Conservation (phyloP, 2,113 vertebrate species). For the Poeciliopsis turrubarensis region DNA sequence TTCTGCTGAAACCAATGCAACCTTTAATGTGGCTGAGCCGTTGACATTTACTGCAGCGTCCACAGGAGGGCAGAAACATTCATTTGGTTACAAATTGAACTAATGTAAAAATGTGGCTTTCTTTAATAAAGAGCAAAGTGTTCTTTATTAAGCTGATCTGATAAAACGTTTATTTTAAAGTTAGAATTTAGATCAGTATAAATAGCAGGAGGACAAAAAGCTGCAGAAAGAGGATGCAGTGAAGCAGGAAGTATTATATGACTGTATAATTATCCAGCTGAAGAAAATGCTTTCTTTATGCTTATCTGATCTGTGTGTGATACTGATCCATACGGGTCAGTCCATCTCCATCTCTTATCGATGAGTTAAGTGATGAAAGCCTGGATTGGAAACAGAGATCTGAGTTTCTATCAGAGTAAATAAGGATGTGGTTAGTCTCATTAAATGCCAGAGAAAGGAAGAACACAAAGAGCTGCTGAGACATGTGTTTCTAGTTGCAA, state of each 20-base stretch:
- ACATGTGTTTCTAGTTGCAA: slow-evolving; percentile 65
- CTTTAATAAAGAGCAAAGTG: slow-evolving; percentile 44
- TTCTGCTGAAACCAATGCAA: slow-evolving; percentile 23
- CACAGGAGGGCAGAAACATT: slow-evolving; percentile 81
- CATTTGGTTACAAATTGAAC: slow-evolving; percentile 58
- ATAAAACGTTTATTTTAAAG: not conserved
- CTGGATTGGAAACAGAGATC: slow-evolving; percentile 55
- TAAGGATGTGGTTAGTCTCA: slow-evolving; percentile 71
- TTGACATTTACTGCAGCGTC: slow-evolving; percentile 62
- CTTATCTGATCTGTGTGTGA: slow-evolving; percentile 70
- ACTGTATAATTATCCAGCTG: slow-evolving; percentile 62
- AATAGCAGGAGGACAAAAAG: slow-evolving; percentile 50
- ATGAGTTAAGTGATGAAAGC: slow-evolving; percentile 58
- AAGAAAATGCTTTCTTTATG: slow-evolving; percentile 67
- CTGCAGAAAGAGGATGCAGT: slow-evolving; percentile 45
- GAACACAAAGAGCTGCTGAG: slow-evolving; percentile 48
- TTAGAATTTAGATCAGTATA: slow-evolving; percentile 45
- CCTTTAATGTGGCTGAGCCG: slow-evolving; percentile 32
- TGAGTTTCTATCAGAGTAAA: slow-evolving; percentile 59
- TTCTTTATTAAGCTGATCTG: slow-evolving; percentile 46
- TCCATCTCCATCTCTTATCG: slow-evolving; percentile 57
- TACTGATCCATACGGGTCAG: slow-evolving; percentile 52
- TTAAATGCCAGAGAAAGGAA: slow-evolving; percentile 70
- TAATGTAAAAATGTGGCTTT: slow-evolving; percentile 29
- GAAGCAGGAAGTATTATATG: slow-evolving; percentile 67